These are phyloP conservation scores for Atethmia centrago DNA, from an alignment of 2,888 invertebrate species.

Conservation along the genomic window DNA sequence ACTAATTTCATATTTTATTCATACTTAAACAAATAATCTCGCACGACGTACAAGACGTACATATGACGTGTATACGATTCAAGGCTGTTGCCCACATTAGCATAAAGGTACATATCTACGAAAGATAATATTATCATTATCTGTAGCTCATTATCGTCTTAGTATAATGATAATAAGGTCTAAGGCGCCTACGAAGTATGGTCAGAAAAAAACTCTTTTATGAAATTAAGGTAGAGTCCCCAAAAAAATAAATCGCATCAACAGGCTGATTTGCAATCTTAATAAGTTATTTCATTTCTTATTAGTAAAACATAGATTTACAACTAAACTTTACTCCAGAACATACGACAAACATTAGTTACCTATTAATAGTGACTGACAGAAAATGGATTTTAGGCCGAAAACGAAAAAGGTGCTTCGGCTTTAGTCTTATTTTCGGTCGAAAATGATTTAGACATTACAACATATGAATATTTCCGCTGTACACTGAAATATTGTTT, in stretches of 20 bases:
- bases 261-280: not conserved
- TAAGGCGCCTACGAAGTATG: conserved; percentile 23
- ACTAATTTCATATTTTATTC: not conserved
- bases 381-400: too few species aligned
- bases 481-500: too few species aligned
- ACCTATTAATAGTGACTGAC: too few species aligned
- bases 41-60: not conserved
- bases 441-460: too few species aligned
- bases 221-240: too few species aligned
- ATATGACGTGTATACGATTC: not conserved
- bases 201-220: not conserved
- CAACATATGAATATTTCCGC: too few species aligned
- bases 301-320: too few species aligned
- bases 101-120: conserved; percentile 17
- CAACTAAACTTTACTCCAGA: not conserved
- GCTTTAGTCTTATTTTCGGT: too few species aligned
- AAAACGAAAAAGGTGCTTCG: too few species aligned
- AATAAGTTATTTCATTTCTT: too few species aligned
- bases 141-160: conserved; percentile 25
- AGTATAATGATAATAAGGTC: not conserved
- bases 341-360: not conserved
- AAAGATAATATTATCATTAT: conserved; percentile 35
- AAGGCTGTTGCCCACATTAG: conserved; percentile 34
- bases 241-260: not conserved
- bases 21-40: conserved; percentile 4